Evolutionary conservation across 2,888 invertebrate species (phyloP), one percentile per base, ranked within the genome.

Genomic region (Tigriopus californicus): DNA sequence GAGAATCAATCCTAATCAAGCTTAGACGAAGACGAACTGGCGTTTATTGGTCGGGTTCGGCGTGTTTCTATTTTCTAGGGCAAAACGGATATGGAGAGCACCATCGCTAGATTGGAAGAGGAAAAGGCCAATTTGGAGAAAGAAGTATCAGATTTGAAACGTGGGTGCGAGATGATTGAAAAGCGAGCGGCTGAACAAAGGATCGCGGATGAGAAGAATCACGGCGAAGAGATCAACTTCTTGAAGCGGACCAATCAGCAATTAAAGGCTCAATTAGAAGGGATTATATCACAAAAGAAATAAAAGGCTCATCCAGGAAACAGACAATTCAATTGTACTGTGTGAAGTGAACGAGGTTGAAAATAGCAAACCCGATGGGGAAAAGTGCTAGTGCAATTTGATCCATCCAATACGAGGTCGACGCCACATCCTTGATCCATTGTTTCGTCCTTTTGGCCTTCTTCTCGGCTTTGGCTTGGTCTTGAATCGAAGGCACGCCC

Each of bases 181-280:
- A 78, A 86, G 62, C 65, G 72, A 59, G 71, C 70, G n/a, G 68
- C 68, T 44, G 92, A 94, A 68, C 76, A 89, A 62, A 75, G 87
- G 15, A 80, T 84, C 54, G 87, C 91, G 0, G 91, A 92, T 68
- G 89, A 90, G 70, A 88, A 88, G 70, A 87, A 90, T 67, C 88
- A 91, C 68, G 81, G 81, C 44, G 94, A 95, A 69, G 94, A 94
- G 71, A 80, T 92, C 58, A 79, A 85, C 55, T 90, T 91, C 68
- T 75, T 92, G 61, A 92, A 90, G 74, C 86, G 90, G 71, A 91
- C 92, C 1, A 94, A 92, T 70, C 83, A 86, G 64, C 92, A 94
- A 69, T 75, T 94, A 11, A 94, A 92, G 79, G 83, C 87, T 51
- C 91, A 92, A 77, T 75, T 92, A 64, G 91, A 92, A 74, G 91